Base-by-base conservation (phyloP, 1,140 invertebrate species). In the Achroia grisella region DNA sequence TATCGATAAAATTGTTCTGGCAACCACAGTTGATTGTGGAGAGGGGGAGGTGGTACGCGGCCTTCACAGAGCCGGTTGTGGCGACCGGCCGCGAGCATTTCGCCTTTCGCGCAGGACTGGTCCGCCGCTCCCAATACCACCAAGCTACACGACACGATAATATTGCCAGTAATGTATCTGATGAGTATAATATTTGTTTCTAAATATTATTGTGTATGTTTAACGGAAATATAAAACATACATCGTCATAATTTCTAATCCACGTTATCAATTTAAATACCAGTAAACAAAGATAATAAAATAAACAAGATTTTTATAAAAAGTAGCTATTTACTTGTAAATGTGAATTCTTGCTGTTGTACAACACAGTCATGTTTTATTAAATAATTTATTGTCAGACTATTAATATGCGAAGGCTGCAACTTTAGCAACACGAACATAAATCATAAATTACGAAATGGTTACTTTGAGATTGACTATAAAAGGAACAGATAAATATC, bases 31-130 rank as follows among this genome's bases (percentile, higher is more conserved):
- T 69, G 62, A 62, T 41, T 39, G 41, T 57, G 62, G 71, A 44
- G 52, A 37, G 54, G 71, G 73, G 77, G 72, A 70, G 71, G 71
- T 60, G 65, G 52, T 47, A 55, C 49, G 58, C 73, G 77, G 77
- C 77, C 79, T 81, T 83, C 75, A 74, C 75, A 49, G 60, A 83
- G 77, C 79, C 79, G 79, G 79, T 83, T 83, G 75, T 74, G 59
- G 63, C 70, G 58, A 67, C 63, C 66, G 71, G 70, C 61, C 78
- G 71, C 68, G 59, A 72, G 64, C 75, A 76, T 78, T 81, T 83
- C 76, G 77, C 79, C 79, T 83, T 83, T 84, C 79, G 75, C 72
- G 48, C 57, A 32, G 62, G 65, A 72, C 73, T 70, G 66, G 67
- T 71, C 69, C 62, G 73, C 66, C 64, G 68, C 67, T 72, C 70